Evolutionary conservation across 1,140 invertebrate species (phyloP).

Genomic region (Berghia stephanieae): DNA sequence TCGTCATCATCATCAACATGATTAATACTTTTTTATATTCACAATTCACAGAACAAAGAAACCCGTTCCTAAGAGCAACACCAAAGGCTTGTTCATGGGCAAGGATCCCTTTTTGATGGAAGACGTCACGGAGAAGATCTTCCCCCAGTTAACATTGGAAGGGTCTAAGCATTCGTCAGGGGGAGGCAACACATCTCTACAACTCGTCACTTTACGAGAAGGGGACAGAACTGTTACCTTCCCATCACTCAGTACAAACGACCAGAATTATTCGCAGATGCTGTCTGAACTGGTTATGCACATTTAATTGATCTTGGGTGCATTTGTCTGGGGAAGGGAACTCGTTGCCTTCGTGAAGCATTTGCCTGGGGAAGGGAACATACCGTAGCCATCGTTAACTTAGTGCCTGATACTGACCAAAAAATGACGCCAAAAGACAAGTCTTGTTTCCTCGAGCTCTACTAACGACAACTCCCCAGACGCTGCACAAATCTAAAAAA

Average conservation of each 20-base stretch:
- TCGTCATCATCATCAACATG: background rate
- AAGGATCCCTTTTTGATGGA: slow-evolving; percentile 70
- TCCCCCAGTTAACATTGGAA: slow-evolving; percentile 66
- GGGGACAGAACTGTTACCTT: slow-evolving; percentile 67
- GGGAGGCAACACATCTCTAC: slow-evolving; percentile 50
- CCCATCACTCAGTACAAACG: slow-evolving; percentile 67
- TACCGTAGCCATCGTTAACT: no score
- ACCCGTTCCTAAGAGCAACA: slow-evolving; percentile 44
- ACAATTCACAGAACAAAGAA: slow-evolving; percentile 39
- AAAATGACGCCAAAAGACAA: no score
- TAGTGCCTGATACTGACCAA: no score
- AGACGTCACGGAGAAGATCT: slow-evolving; percentile 65
- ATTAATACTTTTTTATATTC: background rate
- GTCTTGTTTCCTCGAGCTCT: no score
- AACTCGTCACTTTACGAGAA: slow-evolving; percentile 65
- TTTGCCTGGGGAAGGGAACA: no score
- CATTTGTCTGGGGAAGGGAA: no score
- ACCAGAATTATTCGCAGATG: slow-evolving; percentile 70
- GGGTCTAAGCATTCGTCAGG: slow-evolving; percentile 38
- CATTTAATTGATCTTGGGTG: no score
- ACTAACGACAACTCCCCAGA: no score
- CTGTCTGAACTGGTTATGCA: slow-evolving; percentile 69
- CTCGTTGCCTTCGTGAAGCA: no score
- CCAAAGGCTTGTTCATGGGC: slow-evolving; percentile 59
- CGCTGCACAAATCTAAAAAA: no score